Conservation (phyloP, 2,113 vertebrate genomes). For the Ochotona princeps region DNA sequence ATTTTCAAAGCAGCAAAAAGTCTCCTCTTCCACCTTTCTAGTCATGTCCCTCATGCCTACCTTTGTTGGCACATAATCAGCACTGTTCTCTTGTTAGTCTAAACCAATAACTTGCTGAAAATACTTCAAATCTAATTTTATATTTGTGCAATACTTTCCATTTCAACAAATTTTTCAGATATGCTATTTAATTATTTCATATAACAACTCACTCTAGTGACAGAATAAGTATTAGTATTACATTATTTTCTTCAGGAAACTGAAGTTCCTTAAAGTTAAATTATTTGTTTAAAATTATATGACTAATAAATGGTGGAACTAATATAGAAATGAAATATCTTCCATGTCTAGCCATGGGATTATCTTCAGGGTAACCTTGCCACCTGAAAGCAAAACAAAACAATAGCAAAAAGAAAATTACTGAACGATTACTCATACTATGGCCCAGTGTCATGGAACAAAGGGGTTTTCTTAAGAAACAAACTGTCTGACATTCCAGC, state of each 20-base stretch:
- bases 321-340: background rate
- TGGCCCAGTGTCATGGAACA: background rate
- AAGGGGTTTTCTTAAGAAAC: background rate
- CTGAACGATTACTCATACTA: background rate
- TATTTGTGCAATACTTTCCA: background rate
- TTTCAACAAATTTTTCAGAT: constrained; percentile 9
- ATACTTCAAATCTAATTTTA: background rate
- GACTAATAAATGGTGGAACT: background rate
- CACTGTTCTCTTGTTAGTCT: background rate
- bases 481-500: background rate
- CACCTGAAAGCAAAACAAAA: background rate
- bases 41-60: background rate
- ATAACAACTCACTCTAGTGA: background rate
- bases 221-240: background rate
- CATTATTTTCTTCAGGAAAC: background rate
- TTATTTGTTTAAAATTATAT: background rate
- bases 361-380: background rate
- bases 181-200: background rate
- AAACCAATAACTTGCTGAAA: background rate
- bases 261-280: background rate
- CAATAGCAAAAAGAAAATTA: background rate
- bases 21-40: background rate
- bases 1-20: background rate
- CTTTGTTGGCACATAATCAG: background rate
- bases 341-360: background rate